Conservation (phyloP, 2,888 invertebrate species). For the Archaeoteleia sp. region DNA sequence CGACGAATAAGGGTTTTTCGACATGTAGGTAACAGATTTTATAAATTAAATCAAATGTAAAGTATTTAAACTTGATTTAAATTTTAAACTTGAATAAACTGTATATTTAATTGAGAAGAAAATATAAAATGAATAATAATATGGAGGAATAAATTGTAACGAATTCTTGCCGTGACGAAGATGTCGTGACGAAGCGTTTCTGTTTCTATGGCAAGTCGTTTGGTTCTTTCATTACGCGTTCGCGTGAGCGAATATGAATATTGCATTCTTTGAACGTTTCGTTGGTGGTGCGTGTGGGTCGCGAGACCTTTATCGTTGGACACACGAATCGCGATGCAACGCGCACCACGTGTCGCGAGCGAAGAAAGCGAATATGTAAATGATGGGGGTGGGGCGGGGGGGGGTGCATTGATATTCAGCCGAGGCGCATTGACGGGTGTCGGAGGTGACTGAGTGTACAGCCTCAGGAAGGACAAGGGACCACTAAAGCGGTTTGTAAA, state of each 20-base stretch:
- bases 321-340: constrained; percentile 33
- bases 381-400: constrained; percentile 50
- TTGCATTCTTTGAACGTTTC: constrained; percentile 14
- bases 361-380: constrained; percentile 65
- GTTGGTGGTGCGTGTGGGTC: constrained; percentile 15
- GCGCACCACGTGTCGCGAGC: constrained; percentile 26
- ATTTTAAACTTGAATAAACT: too few species aligned
- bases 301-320: constrained; percentile 33
- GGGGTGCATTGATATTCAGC: constrained; percentile 67
- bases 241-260: constrained; percentile 27
- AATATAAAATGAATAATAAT: too few species aligned
- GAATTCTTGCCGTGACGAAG: too few species aligned
- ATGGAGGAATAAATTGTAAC: too few species aligned
- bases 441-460: constrained; percentile 63
- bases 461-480: constrained; percentile 59
- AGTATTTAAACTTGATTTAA: too few species aligned
- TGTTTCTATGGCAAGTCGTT: constrained; percentile 15
- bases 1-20: too few species aligned
- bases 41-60: too few species aligned
- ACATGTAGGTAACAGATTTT: too few species aligned
- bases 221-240: constrained; percentile 6
- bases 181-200: constrained; percentile 7
- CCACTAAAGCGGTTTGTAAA: constrained; percentile 58
- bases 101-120: too few species aligned
- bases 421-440: constrained; percentile 63